These are phyloP conservation scores for Rhodeus uyekii DNA, from an alignment of 2,797 vertebrate species.

Conservation along the genomic window DNA sequence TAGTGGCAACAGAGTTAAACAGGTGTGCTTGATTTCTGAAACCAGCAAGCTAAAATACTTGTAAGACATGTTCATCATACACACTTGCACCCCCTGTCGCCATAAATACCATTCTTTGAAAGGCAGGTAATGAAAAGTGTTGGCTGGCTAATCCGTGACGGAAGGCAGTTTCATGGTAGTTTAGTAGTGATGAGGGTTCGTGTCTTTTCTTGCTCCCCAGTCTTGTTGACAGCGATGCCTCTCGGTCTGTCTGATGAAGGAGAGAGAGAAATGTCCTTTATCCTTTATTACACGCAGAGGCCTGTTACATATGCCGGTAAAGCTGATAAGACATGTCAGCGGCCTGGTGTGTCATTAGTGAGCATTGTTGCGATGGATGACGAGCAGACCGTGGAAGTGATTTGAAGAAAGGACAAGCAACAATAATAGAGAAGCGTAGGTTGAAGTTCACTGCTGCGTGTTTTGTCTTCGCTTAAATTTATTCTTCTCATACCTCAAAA, in stretches of 20 bases:
- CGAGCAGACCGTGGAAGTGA: constrained; percentile 37
- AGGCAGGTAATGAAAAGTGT: constrained; percentile 73
- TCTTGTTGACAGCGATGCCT: constrained; percentile 38
- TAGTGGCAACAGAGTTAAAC: neutral
- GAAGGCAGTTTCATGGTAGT: constrained; percentile 70
- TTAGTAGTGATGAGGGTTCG: constrained; percentile 64
- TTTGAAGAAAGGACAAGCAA: constrained; percentile 9
- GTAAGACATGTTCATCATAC: constrained; percentile 8
- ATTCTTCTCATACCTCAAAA: neutral
- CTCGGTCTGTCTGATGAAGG: constrained; percentile 30
- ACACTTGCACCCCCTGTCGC: constrained; percentile 61
- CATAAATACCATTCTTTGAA: constrained; percentile 76
- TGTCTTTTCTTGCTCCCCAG: constrained; percentile 49
- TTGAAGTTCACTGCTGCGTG: neutral
- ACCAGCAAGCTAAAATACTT: constrained; percentile 3
- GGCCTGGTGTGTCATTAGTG: constrained; percentile 53
- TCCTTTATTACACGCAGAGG: constrained; percentile 55
- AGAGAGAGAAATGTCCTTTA: constrained; percentile 47
- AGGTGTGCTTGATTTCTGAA: constrained; percentile 14
- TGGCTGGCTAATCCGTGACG: constrained; percentile 68
- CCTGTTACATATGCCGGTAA: constrained; percentile 56
- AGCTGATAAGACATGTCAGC: constrained; percentile 37
- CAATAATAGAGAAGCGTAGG: constrained; percentile 25
- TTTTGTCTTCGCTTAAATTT: constrained; percentile 12
- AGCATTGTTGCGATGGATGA: constrained; percentile 52